These are phyloP conservation scores for Sprattus sprattus DNA, from an alignment of 2,113 vertebrate species.

Conservation along the genomic window DNA sequence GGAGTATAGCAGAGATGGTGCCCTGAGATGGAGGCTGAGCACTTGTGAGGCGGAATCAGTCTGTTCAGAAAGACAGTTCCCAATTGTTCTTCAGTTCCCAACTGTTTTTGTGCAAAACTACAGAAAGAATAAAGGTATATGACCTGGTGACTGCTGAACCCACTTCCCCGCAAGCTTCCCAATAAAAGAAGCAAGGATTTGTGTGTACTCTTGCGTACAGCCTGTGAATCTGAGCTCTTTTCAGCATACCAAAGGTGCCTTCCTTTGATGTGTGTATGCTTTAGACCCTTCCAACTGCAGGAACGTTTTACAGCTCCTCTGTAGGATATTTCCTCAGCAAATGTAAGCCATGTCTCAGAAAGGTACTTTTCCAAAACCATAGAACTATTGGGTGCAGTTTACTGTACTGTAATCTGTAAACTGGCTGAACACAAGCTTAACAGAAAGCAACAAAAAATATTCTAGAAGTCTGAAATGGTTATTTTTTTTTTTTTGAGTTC, in stretches of 20 bases:
- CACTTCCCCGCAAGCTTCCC: neutral
- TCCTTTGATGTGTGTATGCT: neutral
- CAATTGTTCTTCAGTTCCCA: neutral
- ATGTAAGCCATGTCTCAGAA: too few species aligned
- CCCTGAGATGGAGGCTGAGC: slow-evolving; percentile 46
- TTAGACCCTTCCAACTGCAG: neutral
- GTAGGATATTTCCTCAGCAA: too few species aligned
- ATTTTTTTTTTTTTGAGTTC: too few species aligned
- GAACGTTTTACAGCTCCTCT: too few species aligned
- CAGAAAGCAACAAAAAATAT: neutral
- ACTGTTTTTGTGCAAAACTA: neutral
- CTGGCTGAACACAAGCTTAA: neutral
- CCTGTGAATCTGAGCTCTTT: neutral
- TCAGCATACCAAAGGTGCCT: too few species aligned
- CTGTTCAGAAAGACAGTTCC: neutral
- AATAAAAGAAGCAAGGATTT: neutral
- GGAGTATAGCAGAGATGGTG: slow-evolving; percentile 41
- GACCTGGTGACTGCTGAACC: neutral
- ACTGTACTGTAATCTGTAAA: neutral
- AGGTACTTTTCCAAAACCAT: too few species aligned
- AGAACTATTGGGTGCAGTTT: neutral
- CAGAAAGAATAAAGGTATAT: neutral
- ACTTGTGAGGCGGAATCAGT: slow-evolving; percentile 33
- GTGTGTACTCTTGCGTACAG: neutral
- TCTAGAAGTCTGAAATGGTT: neutral